Conservation (phyloP, 2,888 invertebrate species). For the Boloria euphrosyne region DNA sequence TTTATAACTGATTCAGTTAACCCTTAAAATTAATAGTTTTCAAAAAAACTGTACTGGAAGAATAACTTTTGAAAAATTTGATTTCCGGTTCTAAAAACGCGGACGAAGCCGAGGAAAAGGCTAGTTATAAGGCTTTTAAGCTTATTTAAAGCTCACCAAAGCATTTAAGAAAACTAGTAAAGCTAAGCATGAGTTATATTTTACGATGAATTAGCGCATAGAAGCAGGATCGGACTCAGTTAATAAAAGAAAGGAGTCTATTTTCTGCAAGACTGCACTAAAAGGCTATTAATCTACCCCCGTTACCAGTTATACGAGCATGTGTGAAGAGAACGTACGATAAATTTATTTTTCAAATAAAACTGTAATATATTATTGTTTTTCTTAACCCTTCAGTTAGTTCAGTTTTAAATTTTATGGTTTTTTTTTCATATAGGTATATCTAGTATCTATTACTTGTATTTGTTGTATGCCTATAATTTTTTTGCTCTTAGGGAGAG, state of each 20-base stretch:
- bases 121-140: too few species aligned
- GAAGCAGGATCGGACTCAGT: constrained; percentile 3
- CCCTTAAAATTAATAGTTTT: too few species aligned
- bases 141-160: too few species aligned
- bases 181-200: background rate
- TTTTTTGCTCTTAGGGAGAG: too few species aligned
- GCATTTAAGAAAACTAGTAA: background rate
- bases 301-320: constrained; percentile 11
- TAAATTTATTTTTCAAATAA: constrained; percentile 12
- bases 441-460: too few species aligned
- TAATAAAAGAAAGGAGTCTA: constrained; percentile 20
- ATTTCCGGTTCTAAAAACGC: too few species aligned
- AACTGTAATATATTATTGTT: background rate
- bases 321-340: constrained; percentile 8
- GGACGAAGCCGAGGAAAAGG: too few species aligned
- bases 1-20: too few species aligned
- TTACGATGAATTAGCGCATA: constrained; percentile 2
- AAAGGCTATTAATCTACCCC: constrained; percentile 24
- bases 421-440: too few species aligned
- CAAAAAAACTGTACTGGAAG: too few species aligned
- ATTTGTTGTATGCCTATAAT: too few species aligned
- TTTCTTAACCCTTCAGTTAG: background rate
- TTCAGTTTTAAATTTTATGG: background rate
- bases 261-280: constrained; percentile 27
- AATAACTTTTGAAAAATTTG: too few species aligned